Conservation (phyloP, 2,797 vertebrate genomes). For the Antennarius maculatus region DNA sequence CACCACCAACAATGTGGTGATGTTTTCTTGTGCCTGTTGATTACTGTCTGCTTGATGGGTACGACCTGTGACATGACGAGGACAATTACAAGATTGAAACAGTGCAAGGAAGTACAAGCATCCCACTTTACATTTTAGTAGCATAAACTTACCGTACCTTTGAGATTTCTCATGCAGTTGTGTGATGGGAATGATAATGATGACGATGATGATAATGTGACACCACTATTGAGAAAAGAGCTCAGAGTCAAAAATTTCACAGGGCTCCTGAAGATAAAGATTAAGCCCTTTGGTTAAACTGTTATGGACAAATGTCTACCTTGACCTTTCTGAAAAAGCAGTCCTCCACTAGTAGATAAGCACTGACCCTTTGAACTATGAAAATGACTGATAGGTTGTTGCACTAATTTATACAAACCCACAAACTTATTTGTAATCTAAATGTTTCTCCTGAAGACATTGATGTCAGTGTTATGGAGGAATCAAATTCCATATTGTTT, state of each 20-base stretch:
- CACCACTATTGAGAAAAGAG: conserved; percentile 6
- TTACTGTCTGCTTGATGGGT: conserved; percentile 26
- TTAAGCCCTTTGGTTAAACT: conserved; percentile 13
- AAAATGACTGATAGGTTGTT: conserved; percentile 36
- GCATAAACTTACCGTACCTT: too few relatives aligned
- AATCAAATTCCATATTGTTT: conserved; percentile 9
- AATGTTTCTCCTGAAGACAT: conserved; percentile 40
- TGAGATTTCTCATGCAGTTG: too few relatives aligned
- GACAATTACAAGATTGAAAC: conserved; percentile 34
- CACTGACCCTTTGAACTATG: conserved; percentile 42
- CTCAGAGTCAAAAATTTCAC: conserved; percentile 8
- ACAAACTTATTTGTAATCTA: conserved; percentile 51
- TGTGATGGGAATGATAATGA: too few relatives aligned
- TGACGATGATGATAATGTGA: background rate
- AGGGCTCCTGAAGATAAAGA: background rate
- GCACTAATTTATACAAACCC: conserved; percentile 50
- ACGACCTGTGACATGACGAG: conserved; percentile 44
- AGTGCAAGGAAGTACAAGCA: conserved; percentile 5
- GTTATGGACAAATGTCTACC: conserved; percentile 3
- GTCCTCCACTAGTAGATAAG: conserved; percentile 33
- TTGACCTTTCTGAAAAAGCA: background rate
- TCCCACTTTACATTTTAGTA: background rate
- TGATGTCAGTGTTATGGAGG: conserved; percentile 29
- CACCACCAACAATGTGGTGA: background rate
- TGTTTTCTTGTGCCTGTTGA: conserved; percentile 27